Evolutionary conservation across 1,140 invertebrate species (phyloP).

Genomic region (Cylas formicarius): DNA sequence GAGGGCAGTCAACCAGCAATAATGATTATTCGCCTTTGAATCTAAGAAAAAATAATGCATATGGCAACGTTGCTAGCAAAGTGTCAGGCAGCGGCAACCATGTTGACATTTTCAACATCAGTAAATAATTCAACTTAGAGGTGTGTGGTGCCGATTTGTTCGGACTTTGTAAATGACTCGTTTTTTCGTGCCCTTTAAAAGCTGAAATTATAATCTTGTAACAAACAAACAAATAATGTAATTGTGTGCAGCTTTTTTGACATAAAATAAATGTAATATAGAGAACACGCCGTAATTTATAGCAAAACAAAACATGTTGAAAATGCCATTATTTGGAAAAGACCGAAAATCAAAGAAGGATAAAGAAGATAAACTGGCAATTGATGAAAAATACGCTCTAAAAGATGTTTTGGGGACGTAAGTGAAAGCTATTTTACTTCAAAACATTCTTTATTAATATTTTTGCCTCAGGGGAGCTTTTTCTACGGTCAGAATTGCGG

Average conservation of each 20-base stretch:
- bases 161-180: not conserved
- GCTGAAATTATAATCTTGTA: too few relatives aligned
- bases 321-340: slow-evolving; percentile 83
- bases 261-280: not conserved
- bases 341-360: slow-evolving; percentile 77
- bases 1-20: too few relatives aligned
- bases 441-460: not conserved
- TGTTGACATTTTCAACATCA: too few relatives aligned
- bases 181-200: not conserved
- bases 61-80: too few relatives aligned
- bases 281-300: not conserved
- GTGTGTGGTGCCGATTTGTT: too few relatives aligned
- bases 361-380: slow-evolving; percentile 63
- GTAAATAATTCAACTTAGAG: too few relatives aligned
- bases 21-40: too few relatives aligned
- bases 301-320: slow-evolving; percentile 24
- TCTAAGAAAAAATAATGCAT: too few relatives aligned
- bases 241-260: not conserved
- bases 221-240: too few relatives aligned
- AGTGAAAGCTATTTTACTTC: slow-evolving; percentile 38
- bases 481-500: slow-evolving; percentile 93
- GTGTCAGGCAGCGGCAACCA: too few relatives aligned
- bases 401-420: slow-evolving; percentile 84
- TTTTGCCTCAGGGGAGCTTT: slow-evolving; percentile 80
- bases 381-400: slow-evolving; percentile 82